Evolutionary conservation across 35 echinoderm and acorn worm species (phyloP).

Genomic region (Hemicentrotus pulcherrimus): DNA sequence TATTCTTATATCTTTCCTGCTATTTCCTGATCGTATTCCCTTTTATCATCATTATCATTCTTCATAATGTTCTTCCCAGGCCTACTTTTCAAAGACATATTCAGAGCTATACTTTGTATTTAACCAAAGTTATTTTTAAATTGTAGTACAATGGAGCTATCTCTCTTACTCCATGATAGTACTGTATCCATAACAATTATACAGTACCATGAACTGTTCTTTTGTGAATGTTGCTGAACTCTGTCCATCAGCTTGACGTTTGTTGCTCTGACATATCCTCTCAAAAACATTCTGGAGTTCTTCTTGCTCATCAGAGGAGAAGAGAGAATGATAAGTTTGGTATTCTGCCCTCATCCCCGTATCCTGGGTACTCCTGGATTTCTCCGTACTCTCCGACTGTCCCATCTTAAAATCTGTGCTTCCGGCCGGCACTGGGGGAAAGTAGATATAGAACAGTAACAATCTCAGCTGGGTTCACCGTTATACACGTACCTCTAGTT

Average conservation of each 20-base stretch:
- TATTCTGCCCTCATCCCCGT: slow-evolving; percentile 20
- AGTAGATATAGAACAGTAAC: no score
- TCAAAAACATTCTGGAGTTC: slow-evolving; percentile 26
- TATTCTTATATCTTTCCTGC: no score
- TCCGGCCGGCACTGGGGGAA: background rate
- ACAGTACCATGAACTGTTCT: slow-evolving; percentile 24
- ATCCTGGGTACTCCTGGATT: background rate
- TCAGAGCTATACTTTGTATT: background rate
- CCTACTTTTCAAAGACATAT: background rate
- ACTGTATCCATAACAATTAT: background rate
- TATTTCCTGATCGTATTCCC: no score
- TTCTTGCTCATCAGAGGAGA: slow-evolving; percentile 23
- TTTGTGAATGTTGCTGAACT: slow-evolving; percentile 19
- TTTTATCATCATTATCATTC: background rate
- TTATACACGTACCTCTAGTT: no score
- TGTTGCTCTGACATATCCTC: slow-evolving; percentile 22
- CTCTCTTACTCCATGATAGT: no score
- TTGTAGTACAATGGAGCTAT: no score
- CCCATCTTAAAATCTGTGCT: background rate
- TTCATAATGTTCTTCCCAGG: background rate
- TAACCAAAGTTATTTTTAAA: background rate
- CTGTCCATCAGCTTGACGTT: background rate
- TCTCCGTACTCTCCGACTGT: slow-evolving; percentile 1
- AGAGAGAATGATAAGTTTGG: slow-evolving; percentile 33
- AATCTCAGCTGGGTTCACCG: no score